Base-by-base conservation (phyloP, 2,888 invertebrate genomes). In the Lochmaea capreae region DNA sequence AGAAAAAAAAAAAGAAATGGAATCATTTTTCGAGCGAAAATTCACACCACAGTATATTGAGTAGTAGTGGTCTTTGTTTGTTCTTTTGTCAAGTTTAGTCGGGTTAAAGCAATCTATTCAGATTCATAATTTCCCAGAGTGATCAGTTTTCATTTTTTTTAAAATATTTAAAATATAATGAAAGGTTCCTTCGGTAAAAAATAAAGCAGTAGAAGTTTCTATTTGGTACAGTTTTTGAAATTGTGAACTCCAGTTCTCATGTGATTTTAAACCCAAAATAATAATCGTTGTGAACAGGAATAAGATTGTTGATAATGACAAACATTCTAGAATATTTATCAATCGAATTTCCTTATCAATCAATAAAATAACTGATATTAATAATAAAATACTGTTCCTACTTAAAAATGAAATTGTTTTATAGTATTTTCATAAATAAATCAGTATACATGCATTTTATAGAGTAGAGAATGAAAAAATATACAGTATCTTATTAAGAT, bases 401-500 rank as follows among this genome's bases (percentile, higher is more conserved):
- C 11, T 22, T 58, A 58, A 58, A 58, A 58, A 58, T 42, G n/a
- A 61, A 26, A 39, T 39, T 42, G 42, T 62, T 39, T 39, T 39
- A 39, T 39, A 33, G 16, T 3, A 58, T 1, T 54, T 58, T 12
- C 33, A 33, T 33, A 59, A 22, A 59, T 33, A 62, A 62, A 62
- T 16, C 8, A 3, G 16, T 62, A n/a, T 62, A 6, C 62, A 62
- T 62, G 62, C 62, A 42, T n/a, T 42, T 33, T 62, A 62, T 62
- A n/a, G 62, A 22, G 58, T 62, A 39, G 10, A 62, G 10, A 39
- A 62, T 62, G 62, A 16, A 39, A 52, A 26, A 16, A 42, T 62
- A n/a, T 16, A 62, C n/a, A 42, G n/a, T 39, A 62, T 62, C 62
- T 33, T 62, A 62, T 62, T 33, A 39, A 62, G 62, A 62, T 61